Evolutionary conservation across 1,140 invertebrate genomes (phyloP), one percentile per base, ranked within the genome.

Genomic region (Drosophila lacertosa): DNA sequence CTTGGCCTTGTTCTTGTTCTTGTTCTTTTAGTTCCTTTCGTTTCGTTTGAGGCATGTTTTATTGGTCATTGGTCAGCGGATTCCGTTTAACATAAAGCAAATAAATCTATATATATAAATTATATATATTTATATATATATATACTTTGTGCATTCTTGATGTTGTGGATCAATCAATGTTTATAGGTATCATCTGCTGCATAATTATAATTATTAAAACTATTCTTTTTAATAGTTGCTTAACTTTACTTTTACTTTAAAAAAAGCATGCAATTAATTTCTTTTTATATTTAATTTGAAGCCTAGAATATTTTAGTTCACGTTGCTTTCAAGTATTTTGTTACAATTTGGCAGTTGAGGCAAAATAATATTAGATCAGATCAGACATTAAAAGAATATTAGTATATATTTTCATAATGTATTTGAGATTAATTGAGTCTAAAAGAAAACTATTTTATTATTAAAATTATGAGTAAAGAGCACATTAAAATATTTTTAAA

Each of bases 141-240:
- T 60, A 72, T 72, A 54, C 63, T 79, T 78, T 79, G 75, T 82
- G 81, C 77, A 90, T 84, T 83, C 84, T 90, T 79, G 89, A 84
- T 90, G 89, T 90, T 90, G 89, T 90, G 89, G 86, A 90, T 66
- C 51, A 54, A 54, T 89, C 86, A 81, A 72, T 90, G 89, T 90
- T 80, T 54, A 40, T 86, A 89, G 83, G 83, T 89, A 79, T 80
- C 73, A 79, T 64, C 20, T 50, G 60, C 75, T 55, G 32, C 68
- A 71, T 58, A 54, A 44, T 59, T 65, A 45, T 42, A 2, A 50
- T 18, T 37, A 39, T 6, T 11, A 53, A 5, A 42, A 48, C 47
- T 50, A 37, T 76, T 73, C 40, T 64, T 9, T 18, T 53, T 60
- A 48, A 11, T 4, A n/a, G 6, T 33, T 54, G 15, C 9, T 3